Evolutionary conservation across 2,113 vertebrate genomes (phyloP).

Genomic region (Lampris megalopsis): DNA sequence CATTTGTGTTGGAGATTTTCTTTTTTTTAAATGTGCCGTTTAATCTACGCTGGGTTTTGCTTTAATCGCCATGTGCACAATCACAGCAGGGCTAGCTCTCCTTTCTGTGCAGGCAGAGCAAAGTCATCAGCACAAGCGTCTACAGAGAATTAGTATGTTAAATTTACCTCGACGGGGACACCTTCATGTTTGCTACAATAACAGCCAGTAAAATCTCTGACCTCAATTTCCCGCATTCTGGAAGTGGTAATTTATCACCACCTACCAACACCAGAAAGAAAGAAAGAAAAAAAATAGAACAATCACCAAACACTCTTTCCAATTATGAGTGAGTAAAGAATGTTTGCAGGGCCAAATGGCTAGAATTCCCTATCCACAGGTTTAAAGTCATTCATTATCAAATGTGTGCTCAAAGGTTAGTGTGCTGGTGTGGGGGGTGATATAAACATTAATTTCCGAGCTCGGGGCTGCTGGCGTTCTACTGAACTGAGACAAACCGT

Average conservation of each 20-base stretch:
- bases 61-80: constrained; percentile 17
- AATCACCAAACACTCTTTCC: constrained; percentile 29
- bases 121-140: constrained; percentile 42
- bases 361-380: constrained; percentile 86
- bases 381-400: constrained; percentile 87
- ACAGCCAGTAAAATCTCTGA: constrained; percentile 65
- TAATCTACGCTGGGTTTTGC: constrained; percentile 41
- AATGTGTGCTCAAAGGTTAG: constrained; percentile 85
- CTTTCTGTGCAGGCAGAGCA: constrained; percentile 31
- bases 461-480: constrained; percentile 76
- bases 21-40: constrained; percentile 55
- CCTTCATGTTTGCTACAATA: constrained; percentile 46
- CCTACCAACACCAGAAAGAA: constrained; percentile 17
- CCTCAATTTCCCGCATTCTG: constrained; percentile 51
- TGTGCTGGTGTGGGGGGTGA: constrained; percentile 62
- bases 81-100: constrained; percentile 29
- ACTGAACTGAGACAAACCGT: constrained; percentile 74
- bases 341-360: constrained; percentile 79
- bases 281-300: constrained; percentile 14
- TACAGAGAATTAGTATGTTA: constrained; percentile 44
- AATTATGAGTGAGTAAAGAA: constrained; percentile 64
- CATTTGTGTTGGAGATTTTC: constrained; percentile 55
- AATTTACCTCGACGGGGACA: constrained; percentile 52
- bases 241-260: constrained; percentile 55
- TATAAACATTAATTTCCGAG: constrained; percentile 81